phyloP scores from a whole-genome alignment of 2,797 vertebrate species.

The Tinamus major region DNA sequence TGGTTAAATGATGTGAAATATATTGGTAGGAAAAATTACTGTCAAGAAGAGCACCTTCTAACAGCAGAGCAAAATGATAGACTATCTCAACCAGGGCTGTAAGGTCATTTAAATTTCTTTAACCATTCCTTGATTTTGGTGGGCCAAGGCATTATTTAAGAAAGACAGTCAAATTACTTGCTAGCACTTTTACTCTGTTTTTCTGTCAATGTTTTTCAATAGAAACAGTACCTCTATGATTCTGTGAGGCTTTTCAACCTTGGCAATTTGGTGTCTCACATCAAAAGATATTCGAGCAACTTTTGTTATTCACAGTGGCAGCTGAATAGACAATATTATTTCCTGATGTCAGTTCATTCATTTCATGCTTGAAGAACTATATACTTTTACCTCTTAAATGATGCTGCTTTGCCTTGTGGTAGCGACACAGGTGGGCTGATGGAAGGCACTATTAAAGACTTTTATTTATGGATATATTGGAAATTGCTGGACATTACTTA shows the following conservation, averaged over 20 bases:
- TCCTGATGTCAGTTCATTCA: slow-evolving; percentile 38
- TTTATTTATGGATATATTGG: background rate
- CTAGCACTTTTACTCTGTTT: slow-evolving; percentile 2
- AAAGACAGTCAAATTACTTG: background rate
- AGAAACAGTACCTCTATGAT: background rate
- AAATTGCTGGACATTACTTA: background rate
- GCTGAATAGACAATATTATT: slow-evolving; percentile 48
- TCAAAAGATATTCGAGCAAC: slow-evolving; percentile 29
- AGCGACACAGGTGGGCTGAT: background rate
- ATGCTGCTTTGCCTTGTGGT: background rate
- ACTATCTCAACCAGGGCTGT: background rate
- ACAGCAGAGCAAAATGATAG: background rate
- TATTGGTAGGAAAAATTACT: background rate
- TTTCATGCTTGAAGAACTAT: slow-evolving; percentile 45
- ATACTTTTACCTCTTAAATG: slow-evolving; percentile 27
- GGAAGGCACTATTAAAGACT: background rate
- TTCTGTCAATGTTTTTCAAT: background rate
- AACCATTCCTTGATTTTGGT: background rate
- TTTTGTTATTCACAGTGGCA: slow-evolving; percentile 44
- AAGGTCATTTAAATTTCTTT: background rate
- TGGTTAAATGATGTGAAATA: background rate
- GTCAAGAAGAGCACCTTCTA: background rate
- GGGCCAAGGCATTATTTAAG: background rate
- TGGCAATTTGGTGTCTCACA: background rate
- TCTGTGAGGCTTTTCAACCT: background rate